Conservation (phyloP, 92 coral and sea anemone species). For the Metridium senile region DNA sequence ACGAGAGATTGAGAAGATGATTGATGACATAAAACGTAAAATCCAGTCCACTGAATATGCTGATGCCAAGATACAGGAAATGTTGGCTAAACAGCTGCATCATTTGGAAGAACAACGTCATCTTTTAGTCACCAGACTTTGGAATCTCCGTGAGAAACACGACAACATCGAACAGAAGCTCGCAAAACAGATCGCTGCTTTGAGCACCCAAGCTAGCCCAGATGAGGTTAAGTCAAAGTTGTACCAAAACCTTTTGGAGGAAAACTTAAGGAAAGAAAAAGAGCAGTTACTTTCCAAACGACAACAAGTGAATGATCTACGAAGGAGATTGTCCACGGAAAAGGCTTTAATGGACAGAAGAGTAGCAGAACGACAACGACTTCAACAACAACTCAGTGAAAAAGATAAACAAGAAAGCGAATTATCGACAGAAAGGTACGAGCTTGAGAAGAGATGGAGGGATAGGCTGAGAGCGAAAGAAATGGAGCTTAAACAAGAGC, state of each 20-base stretch:
- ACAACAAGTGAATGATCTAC: conserved; percentile 77
- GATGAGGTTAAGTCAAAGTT: conserved; percentile 64
- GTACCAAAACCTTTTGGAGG: conserved; percentile 74
- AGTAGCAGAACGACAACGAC: conserved; percentile 61
- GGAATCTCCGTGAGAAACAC: conserved; percentile 84
- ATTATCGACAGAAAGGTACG: conserved; percentile 69
- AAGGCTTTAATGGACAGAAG: conserved; percentile 70
- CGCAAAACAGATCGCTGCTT: conserved; percentile 59
- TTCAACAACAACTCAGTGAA: conserved; percentile 65
- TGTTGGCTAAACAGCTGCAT: conserved; percentile 65
- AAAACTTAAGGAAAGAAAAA: conserved; percentile 79
- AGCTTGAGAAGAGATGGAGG: conserved; percentile 72
- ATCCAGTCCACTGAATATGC: conserved; percentile 79
- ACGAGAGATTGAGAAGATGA: conserved; percentile 77
- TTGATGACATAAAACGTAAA: conserved; percentile 70
- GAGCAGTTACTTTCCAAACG: conserved; percentile 70
- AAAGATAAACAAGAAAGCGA: conserved; percentile 73
- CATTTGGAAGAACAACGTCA: conserved; percentile 78
- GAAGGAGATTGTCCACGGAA: conserved; percentile 60
- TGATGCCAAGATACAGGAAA: conserved; percentile 66
- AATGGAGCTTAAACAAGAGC: conserved; percentile 60
- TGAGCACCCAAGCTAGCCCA: conserved; percentile 54
- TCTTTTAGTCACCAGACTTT: conserved; percentile 66
- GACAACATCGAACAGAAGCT: conserved; percentile 66
- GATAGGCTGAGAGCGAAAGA: conserved; percentile 71